Evolutionary conservation across 1,140 invertebrate genomes (phyloP).

Genomic region (Ceratina australensis): DNA sequence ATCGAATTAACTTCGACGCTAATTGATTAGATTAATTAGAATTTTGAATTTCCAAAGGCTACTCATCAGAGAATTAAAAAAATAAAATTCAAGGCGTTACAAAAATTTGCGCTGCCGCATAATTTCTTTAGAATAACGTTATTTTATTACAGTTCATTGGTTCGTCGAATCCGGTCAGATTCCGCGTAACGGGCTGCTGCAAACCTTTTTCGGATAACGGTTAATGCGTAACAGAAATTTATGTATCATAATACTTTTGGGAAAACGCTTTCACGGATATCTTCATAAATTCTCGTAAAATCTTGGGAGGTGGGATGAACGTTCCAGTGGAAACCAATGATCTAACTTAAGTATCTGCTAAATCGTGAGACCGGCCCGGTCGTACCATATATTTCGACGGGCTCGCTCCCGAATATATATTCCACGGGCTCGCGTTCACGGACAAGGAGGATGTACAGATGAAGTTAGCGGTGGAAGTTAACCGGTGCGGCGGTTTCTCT

Average conservation of each 20-base stretch:
- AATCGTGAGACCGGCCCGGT: not conserved
- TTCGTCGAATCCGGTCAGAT: not conserved
- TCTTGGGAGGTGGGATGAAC: not conserved
- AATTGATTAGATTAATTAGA: not conserved
- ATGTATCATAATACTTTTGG: not conserved
- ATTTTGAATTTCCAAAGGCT: too few species aligned
- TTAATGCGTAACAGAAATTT: not conserved
- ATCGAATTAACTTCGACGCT: not conserved
- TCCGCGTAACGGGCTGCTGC: too few species aligned
- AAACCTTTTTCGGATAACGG: not conserved
- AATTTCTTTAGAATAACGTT: too few species aligned
- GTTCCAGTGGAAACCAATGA: conserved; percentile 20
- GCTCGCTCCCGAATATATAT: conserved; percentile 8
- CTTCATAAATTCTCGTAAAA: not conserved
- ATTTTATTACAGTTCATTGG: not conserved
- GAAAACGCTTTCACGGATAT: not conserved
- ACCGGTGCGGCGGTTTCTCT: conserved; percentile 4
- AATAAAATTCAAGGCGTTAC: too few species aligned
- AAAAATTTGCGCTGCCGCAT: too few species aligned
- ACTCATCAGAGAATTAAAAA: too few species aligned
- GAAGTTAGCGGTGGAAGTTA: conserved; percentile 44
- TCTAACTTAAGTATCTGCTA: conserved; percentile 17
- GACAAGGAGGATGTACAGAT: conserved; percentile 21
- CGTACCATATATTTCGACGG: conserved; percentile 16
- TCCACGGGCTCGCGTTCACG: conserved; percentile 28